Percentiles rank a stretch among this genome's conserved stretches.
These are phyloP conservation scores for Geodia barretti DNA, from an alignment of 37 sponge, comb jelly and placozoan genomes.

Conservation along the genomic window DNA sequence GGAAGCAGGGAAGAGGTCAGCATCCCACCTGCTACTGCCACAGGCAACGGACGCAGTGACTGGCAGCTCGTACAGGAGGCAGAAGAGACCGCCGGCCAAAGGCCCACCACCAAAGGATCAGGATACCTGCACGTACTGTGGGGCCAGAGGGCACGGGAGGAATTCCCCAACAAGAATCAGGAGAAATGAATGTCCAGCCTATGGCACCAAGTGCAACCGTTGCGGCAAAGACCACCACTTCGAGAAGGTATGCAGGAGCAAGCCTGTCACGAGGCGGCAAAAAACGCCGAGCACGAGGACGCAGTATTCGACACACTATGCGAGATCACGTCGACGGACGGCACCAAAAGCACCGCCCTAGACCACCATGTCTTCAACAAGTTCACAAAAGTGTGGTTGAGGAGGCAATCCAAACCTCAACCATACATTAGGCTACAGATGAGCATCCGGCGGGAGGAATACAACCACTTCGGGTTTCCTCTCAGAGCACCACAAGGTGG, in stretches of 20 bases:
- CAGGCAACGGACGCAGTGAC: conserved; percentile 36
- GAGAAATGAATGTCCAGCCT: conserved; percentile 45
- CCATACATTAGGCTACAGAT: conserved; percentile 30
- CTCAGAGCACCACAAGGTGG: conserved; percentile 8
- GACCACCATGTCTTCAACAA: conserved; percentile 20
- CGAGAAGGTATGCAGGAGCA: conserved; percentile 35
- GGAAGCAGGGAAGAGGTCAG: conserved; percentile 36
- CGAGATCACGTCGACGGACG: conserved; percentile 8
- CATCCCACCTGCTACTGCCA: conserved; percentile 35
- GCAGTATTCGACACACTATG: conserved; percentile 24
- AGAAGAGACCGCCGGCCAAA: conserved; percentile 15
- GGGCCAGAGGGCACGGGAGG: conserved; percentile 29
- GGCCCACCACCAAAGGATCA: conserved; percentile 38
- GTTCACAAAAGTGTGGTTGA: conserved; percentile 26
- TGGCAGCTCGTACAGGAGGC: conserved; percentile 34
- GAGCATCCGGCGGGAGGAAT: conserved; percentile 21
- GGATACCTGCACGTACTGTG: conserved; percentile 31
- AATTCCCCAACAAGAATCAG: conserved; percentile 38
- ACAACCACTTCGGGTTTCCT: conserved; percentile 40
- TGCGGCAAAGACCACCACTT: conserved; percentile 30
- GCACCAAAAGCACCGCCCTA: not conserved
- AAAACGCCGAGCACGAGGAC: conserved; percentile 1
- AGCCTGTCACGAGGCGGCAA: not conserved
- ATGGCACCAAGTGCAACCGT: conserved; percentile 20
- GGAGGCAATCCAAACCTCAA: conserved; percentile 29